Conservation (phyloP, 2,888 invertebrate genomes). For the Rosalia funebris region DNA sequence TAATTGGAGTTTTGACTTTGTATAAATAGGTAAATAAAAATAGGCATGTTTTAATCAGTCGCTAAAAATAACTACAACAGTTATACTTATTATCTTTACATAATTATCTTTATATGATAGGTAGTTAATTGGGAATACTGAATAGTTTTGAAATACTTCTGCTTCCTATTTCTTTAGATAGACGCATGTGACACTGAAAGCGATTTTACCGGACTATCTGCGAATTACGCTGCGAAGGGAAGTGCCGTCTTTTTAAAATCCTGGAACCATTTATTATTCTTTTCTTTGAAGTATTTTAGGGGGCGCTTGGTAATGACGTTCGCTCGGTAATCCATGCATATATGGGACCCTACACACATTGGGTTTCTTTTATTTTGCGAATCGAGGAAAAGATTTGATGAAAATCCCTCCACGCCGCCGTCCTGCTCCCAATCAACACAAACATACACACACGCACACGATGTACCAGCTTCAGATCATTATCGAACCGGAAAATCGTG, state of each 20-base stretch:
- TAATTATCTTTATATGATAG: no score
- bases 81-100: no score
- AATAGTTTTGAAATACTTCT: no score
- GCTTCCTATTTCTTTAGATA: no score
- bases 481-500: constrained; percentile 37
- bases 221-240: background rate
- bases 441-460: constrained; percentile 34
- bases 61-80: no score
- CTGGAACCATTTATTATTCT: constrained; percentile 46
- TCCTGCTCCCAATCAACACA: constrained; percentile 40
- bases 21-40: no score
- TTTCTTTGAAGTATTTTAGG: constrained; percentile 61
- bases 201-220: background rate
- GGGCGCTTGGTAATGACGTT: constrained; percentile 60
- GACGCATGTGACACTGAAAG: no score
- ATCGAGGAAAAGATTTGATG: constrained; percentile 49
- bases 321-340: constrained; percentile 62
- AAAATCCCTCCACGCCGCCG: constrained; percentile 41
- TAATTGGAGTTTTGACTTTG: no score
- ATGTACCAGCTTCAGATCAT: constrained; percentile 36
- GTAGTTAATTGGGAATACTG: no score
- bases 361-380: constrained; percentile 53
- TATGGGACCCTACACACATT: constrained; percentile 52
- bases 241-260: constrained; percentile 41
- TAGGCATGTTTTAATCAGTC: no score